Percentiles rank a stretch among this genome's conserved stretches.
Evolutionary conservation across 64 coral and sea anemone species (phyloP).

Genomic region (Pocillopora damicornis): DNA sequence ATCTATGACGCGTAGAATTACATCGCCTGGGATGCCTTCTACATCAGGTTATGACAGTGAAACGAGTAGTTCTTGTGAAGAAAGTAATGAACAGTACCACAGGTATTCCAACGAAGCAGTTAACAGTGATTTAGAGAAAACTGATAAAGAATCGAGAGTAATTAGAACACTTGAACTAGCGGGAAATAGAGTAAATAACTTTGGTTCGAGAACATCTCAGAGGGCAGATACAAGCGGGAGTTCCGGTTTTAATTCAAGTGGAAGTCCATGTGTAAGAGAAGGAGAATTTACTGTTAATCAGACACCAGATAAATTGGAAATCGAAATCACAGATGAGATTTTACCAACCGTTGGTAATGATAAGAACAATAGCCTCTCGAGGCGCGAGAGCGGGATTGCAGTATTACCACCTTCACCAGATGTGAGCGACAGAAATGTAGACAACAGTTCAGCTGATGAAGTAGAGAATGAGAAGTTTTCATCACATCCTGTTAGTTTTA

Average conservation of each 20-base stretch:
- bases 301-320: not conserved
- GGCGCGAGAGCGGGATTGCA: conserved; percentile 24
- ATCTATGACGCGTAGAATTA: not conserved
- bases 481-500: not conserved
- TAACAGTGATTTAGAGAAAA: not conserved
- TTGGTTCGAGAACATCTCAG: not conserved
- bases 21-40: not conserved
- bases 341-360: not conserved
- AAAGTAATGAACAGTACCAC: not conserved
- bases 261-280: not conserved
- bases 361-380: not conserved
- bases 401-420: conserved; percentile 12
- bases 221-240: conserved; percentile 20
- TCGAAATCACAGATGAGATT: conserved; percentile 15
- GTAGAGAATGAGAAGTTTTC: not conserved
- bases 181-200: not conserved
- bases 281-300: not conserved
- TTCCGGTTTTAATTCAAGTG: conserved; percentile 12
- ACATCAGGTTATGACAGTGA: conserved; percentile 14
- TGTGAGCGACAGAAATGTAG: not conserved
- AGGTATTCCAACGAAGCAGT: not conserved
- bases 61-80: conserved; percentile 7
- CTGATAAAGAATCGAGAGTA: not conserved
- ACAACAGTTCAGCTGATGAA: not conserved
- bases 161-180: not conserved